Conservation (phyloP, 2,113 vertebrate species). For the Chiloscyllium plagiosum region DNA sequence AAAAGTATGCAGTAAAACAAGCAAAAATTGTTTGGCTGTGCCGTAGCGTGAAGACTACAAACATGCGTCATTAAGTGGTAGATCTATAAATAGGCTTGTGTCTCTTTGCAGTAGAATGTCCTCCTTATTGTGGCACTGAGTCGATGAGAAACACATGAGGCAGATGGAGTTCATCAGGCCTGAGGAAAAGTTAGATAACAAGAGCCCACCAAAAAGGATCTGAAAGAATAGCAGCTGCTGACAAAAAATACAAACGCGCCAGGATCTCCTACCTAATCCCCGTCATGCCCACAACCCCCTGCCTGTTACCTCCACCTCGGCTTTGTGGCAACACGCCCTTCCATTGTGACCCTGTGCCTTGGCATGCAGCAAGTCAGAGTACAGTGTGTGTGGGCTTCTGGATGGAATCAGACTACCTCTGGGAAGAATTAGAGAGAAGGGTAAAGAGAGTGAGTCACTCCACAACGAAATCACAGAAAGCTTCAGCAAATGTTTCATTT, state of each 20-base stretch:
- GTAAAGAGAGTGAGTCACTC: background rate
- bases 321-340: background rate
- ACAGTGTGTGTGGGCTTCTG: background rate
- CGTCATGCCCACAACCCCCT: background rate
- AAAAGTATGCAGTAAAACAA: background rate
- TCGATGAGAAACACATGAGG: conserved; percentile 33
- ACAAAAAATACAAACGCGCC: no score
- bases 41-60: background rate
- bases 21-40: background rate
- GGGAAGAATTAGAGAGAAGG: conserved; percentile 20
- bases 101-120: background rate
- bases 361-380: background rate
- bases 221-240: background rate
- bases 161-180: conserved; percentile 32
- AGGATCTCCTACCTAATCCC: background rate
- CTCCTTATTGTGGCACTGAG: conserved; percentile 12
- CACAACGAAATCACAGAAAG: background rate
- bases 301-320: no score
- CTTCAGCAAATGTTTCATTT: background rate
- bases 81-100: conserved; percentile 16
- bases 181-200: background rate
- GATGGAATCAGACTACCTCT: conserved; percentile 24
- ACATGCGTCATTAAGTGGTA: background rate
- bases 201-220: conserved; percentile 32
- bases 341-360: background rate